Percentiles rank a stretch among this genome's conserved stretches.
phyloP scores from a whole-genome alignment of 2,797 vertebrate genomes.

The Danio jaintianensis region DNA sequence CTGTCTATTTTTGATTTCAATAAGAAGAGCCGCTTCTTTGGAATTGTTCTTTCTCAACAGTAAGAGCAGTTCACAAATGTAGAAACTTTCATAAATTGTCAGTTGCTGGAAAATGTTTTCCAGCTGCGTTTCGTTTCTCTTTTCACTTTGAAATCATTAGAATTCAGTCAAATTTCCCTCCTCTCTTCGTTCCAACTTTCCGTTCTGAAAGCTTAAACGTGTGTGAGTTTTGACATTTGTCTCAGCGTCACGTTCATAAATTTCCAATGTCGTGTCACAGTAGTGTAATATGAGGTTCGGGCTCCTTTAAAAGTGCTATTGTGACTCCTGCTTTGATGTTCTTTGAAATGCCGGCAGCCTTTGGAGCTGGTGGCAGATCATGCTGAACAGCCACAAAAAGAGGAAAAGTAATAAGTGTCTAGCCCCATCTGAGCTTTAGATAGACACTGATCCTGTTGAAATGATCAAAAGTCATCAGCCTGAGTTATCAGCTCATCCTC shows the following conservation, averaged over 20 bases:
- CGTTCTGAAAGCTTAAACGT: background rate
- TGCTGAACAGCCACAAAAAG: conserved; percentile 53
- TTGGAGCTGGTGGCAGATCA: conserved; percentile 49
- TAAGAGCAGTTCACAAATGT: background rate
- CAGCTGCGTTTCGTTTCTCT: background rate
- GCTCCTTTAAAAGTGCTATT: conserved; percentile 49
- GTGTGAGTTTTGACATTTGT: conserved; percentile 14
- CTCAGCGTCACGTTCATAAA: background rate
- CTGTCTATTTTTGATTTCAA: background rate
- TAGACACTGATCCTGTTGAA: conserved; percentile 17
- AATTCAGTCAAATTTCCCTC: too few species aligned
- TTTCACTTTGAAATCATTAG: background rate
- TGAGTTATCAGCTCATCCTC: conserved; percentile 28
- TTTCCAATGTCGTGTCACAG: conserved; percentile 42
- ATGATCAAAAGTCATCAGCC: conserved; percentile 24
- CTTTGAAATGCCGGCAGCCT: conserved; percentile 42
- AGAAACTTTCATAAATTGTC: background rate
- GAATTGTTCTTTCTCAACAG: background rate
- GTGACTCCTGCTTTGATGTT: conserved; percentile 63
- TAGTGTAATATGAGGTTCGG: conserved; percentile 36
- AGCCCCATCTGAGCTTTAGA: background rate
- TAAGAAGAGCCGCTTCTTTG: background rate
- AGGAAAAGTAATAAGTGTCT: conserved; percentile 43
- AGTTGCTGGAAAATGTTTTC: background rate
- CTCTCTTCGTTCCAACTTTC: background rate